Evolutionary conservation across 2,797 vertebrate genomes (phyloP), one percentile per base, ranked within the genome.

Genomic region (Agapornis canus): DNA sequence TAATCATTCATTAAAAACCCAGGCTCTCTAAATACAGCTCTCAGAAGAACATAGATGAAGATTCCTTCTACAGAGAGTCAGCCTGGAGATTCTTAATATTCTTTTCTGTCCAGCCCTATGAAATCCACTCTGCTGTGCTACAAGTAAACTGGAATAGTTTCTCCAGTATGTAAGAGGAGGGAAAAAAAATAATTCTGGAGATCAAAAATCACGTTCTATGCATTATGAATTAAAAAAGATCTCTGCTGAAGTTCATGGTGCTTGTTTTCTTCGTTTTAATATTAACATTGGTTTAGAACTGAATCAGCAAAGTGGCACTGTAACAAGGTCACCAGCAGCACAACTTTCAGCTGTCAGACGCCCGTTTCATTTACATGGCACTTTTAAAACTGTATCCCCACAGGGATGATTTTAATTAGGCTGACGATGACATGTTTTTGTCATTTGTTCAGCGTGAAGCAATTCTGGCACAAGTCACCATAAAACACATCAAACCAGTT

Each of bases 371-470:
- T 91, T 83, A 76, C 81, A 64, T 25, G 39, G 60, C 49, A 51
- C 69, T 92, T 92, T 94, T 63, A 86, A 88, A 90, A 66, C n/a
- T 59, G 49, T 47, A 47, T 75, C 59, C 91, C 91, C 73, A 61
- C 43, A 66, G 84, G 90, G 73, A 48, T 80, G 37, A 51, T 93
- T 96, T 96, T 96, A 96, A 95, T 95, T 94, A 90, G 91, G 11
- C 83, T 78, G 65, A 16, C 4, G 3, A 79, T 93, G 92, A 78
- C 73, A 92, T 31, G 87, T 68, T 87, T 91, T 84, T 71, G 51
- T 66, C 8, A 1, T 73, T 85, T 51, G 43, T 72, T 88, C 14
- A 1, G 56, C 2, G 3, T 17, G n/a, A 82, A 93, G 82, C 42
- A 27, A 47, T 87, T 68, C 48, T 94, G 94, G 83, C 82, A 60